Percentiles rank a stretch among this genome's conserved stretches.
Conservation (phyloP, 1,140 invertebrate species). For the Sminthurinus signatus region DNA sequence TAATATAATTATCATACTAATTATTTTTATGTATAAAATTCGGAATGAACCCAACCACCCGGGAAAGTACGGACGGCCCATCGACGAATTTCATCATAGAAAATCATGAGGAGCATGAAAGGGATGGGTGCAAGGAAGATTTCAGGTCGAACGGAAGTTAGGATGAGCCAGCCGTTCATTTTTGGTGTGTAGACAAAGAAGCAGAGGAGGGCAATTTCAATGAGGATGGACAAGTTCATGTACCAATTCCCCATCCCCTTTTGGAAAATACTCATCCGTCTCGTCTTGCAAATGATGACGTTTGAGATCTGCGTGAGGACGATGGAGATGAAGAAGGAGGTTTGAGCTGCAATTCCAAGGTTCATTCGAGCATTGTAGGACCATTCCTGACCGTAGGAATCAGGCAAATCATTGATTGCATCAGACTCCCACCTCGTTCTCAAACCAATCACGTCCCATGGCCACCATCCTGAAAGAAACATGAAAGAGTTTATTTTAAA, state of each 20-base stretch:
- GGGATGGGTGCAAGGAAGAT: constrained; percentile 25
- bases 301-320: constrained; percentile 66
- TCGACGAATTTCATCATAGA: constrained; percentile 35
- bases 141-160: constrained; percentile 44
- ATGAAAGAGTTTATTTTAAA: too few relatives aligned
- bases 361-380: neutral
- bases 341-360: constrained; percentile 57
- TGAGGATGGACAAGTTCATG: constrained; percentile 65
- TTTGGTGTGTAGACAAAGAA: constrained; percentile 65
- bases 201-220: constrained; percentile 63
- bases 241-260: constrained; percentile 68
- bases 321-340: constrained; percentile 61
- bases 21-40: constrained; percentile 13
- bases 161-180: constrained; percentile 57
- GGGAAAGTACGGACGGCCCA: constrained; percentile 12
- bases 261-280: constrained; percentile 58
- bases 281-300: constrained; percentile 62
- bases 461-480: constrained; percentile 55
- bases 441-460: constrained; percentile 50
- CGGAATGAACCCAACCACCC: constrained; percentile 14
- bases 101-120: constrained; percentile 30
- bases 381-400: constrained; percentile 60
- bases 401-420: constrained; percentile 53
- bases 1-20: too few relatives aligned
- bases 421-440: constrained; percentile 54